Percentiles rank a stretch among this genome's conserved stretches.
These are phyloP conservation scores for Pangasius larnaudii DNA, from an alignment of 2,797 vertebrate species.

Conservation along the genomic window DNA sequence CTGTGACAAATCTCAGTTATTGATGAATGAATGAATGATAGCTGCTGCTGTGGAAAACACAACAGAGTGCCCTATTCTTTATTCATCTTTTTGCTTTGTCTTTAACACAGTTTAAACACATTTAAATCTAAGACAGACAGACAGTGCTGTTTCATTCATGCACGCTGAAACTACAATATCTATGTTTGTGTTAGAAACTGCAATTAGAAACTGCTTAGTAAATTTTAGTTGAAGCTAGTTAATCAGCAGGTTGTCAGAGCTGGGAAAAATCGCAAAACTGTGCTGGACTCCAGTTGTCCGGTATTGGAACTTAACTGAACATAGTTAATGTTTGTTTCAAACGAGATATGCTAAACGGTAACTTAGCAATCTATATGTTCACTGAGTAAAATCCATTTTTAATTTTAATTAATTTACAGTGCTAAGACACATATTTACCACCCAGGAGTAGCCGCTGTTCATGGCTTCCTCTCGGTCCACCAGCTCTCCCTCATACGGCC, in stretches of 20 bases:
- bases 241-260: too few relatives aligned
- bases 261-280: not conserved
- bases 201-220: not conserved
- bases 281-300: not conserved
- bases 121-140: not conserved
- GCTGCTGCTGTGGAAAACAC: not conserved
- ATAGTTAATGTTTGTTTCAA: not conserved
- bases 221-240: not conserved
- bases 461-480: conserved; percentile 23
- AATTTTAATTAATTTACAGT: not conserved
- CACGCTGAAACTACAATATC: not conserved
- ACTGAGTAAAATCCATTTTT: not conserved
- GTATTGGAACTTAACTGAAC: not conserved
- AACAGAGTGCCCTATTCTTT: not conserved
- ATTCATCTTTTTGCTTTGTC: not conserved
- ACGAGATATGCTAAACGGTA: not conserved
- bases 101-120: not conserved
- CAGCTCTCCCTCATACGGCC: conserved; percentile 20
- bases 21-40: not conserved
- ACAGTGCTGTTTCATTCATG: not conserved
- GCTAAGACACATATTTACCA: not conserved
- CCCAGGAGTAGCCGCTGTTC: conserved; percentile 31
- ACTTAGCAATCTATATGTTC: not conserved
- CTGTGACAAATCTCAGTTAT: not conserved
- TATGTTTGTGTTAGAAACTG: not conserved